phyloP scores from a whole-genome alignment of 2,113 vertebrate genomes.

The Eulemur macaco region DNA sequence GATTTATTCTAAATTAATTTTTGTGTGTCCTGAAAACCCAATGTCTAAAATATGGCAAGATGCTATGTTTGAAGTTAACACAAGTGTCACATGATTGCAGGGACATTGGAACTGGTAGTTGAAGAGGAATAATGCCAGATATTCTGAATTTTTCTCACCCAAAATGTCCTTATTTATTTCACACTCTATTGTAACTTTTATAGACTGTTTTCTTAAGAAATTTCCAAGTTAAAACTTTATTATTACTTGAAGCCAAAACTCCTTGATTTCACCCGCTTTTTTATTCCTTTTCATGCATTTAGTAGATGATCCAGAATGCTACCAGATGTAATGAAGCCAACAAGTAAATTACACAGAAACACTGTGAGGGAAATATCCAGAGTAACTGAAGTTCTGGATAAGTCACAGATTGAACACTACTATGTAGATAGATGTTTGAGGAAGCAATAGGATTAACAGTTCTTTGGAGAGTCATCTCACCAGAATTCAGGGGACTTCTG shows the following conservation, averaged over 20 bases:
- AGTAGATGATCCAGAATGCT: not conserved
- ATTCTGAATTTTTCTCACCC: constrained; percentile 24
- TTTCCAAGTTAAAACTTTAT: constrained; percentile 42
- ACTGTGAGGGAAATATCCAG: not conserved
- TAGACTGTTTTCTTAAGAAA: not conserved
- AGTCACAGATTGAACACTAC: not conserved
- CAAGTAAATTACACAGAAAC: not conserved
- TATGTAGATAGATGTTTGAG: not conserved
- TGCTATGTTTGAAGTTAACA: not conserved
- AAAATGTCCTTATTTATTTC: not conserved
- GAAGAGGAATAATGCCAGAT: not conserved
- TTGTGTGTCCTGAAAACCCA: constrained; percentile 26
- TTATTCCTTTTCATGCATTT: not conserved
- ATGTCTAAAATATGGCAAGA: not conserved
- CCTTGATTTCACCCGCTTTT: not conserved
- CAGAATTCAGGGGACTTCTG: not conserved
- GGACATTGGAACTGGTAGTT: not conserved
- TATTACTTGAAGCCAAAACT: constrained; percentile 32
- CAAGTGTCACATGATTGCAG: not conserved
- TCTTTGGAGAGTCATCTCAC: not conserved
- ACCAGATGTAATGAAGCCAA: not conserved
- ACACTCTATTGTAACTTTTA: not conserved
- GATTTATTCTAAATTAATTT: not conserved
- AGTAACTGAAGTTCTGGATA: constrained; percentile 10
- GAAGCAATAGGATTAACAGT: not conserved